phyloP scores from a whole-genome alignment of 2,797 vertebrate genomes.

The Oreortyx pictus region DNA sequence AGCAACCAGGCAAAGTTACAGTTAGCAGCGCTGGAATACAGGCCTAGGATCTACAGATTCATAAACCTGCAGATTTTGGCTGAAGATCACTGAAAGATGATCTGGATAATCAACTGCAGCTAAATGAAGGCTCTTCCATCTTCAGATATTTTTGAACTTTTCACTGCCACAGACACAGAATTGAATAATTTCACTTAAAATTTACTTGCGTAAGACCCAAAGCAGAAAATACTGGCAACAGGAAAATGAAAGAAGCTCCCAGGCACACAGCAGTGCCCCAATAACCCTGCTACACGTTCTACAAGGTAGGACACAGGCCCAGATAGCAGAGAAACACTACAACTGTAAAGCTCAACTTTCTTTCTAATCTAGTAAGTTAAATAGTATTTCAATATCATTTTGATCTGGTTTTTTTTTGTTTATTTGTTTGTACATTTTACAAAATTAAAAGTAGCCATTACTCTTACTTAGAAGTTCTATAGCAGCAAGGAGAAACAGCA shows the following conservation, averaged over 20 bases:
- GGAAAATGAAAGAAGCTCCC: neutral
- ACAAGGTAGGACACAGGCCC: fast-evolving
- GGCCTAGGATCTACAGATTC: neutral
- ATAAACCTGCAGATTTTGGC: neutral
- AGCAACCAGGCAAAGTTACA: slow-evolving; percentile 50
- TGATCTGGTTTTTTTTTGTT: neutral
- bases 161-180: neutral
- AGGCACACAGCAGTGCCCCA: neutral
- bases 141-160: neutral
- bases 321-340: neutral
- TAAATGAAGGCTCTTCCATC: neutral
- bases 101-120: neutral
- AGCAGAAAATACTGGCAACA: neutral
- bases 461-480: neutral
- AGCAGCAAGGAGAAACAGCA: neutral
- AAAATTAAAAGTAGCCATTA: neutral
- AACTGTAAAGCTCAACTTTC: neutral
- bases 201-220: neutral
- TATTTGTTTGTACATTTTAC: too few species aligned
- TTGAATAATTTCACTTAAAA: neutral
- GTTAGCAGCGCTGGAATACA: neutral
- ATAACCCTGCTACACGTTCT: neutral
- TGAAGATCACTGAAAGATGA: neutral
- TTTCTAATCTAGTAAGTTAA: neutral
- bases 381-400: neutral